Conservation (phyloP, 2,888 invertebrate genomes). For the Ornithoptera alexandrae region DNA sequence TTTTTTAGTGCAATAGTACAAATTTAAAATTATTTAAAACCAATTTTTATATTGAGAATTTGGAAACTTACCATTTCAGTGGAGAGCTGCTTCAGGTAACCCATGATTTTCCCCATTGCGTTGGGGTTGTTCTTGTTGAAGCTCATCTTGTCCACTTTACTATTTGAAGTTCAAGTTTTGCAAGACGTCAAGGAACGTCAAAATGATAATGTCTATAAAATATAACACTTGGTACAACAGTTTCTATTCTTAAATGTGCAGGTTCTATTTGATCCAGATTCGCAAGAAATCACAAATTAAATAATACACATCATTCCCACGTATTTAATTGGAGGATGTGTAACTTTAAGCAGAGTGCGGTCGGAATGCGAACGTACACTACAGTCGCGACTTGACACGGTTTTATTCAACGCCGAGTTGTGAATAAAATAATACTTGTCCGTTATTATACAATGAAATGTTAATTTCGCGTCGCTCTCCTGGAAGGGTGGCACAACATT, state of each 20-base stretch:
- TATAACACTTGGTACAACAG: conserved; percentile 55
- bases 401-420: conserved; percentile 42
- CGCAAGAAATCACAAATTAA: conserved; percentile 53
- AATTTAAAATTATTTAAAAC: neutral
- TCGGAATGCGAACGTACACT: conserved; percentile 40
- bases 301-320: conserved; percentile 56
- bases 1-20: neutral
- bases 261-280: conserved; percentile 67
- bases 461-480: conserved; percentile 61
- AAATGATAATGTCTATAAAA: conserved; percentile 68
- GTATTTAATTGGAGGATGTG: conserved; percentile 31
- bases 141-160: conserved; percentile 67
- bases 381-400: conserved; percentile 57
- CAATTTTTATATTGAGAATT: neutral
- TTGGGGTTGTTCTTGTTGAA: conserved; percentile 77
- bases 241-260: conserved; percentile 48
- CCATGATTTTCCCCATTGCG: conserved; percentile 76
- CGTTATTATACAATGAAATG: conserved; percentile 50
- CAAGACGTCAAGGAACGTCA: conserved; percentile 63
- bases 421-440: conserved; percentile 39
- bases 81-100: conserved; percentile 74
- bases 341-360: conserved; percentile 19
- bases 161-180: conserved; percentile 38
- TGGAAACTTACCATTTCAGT: conserved; percentile 70
- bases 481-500: conserved; percentile 63